These are phyloP conservation scores for Xylocampa areola DNA, from an alignment of 2,888 invertebrate genomes.

Conservation along the genomic window DNA sequence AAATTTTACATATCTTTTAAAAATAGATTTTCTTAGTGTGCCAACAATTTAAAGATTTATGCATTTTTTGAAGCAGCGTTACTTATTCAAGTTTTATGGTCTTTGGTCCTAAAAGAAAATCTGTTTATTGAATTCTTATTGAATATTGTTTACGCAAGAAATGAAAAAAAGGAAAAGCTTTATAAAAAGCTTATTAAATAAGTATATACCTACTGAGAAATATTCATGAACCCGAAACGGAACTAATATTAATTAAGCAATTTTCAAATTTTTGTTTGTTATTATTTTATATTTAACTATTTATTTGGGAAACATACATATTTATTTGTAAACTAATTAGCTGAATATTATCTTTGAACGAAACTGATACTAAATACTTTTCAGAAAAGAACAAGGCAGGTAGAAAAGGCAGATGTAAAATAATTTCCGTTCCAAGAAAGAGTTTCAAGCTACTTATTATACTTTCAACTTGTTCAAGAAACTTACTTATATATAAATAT, in stretches of 20 bases:
- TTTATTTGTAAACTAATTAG: slow-evolving; percentile 1
- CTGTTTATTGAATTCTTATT: slow-evolving; percentile 30
- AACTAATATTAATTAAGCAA: slow-evolving; percentile 34
- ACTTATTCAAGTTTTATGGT: not conserved
- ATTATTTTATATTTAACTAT: too few species aligned
- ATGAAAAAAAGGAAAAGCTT: slow-evolving; percentile 32
- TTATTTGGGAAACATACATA: too few species aligned
- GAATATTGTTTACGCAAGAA: slow-evolving; percentile 31
- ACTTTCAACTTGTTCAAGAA: too few species aligned
- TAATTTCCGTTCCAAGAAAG: slow-evolving; percentile 1
- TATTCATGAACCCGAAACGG: slow-evolving; percentile 47
- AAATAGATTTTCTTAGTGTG: slow-evolving; percentile 29
- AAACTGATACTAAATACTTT: too few species aligned
- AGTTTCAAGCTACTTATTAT: too few species aligned
- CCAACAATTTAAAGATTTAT: slow-evolving; percentile 5
- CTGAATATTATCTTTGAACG: too few species aligned
- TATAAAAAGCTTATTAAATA: slow-evolving; percentile 35
- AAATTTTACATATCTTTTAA: slow-evolving; percentile 31
- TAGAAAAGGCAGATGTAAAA: slow-evolving; percentile 4
- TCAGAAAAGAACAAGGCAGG: too few species aligned
- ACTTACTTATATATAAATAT: too few species aligned
- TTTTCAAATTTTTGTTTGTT: slow-evolving; percentile 22
- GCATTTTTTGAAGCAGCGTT: slow-evolving; percentile 1
- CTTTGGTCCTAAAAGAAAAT: slow-evolving; percentile 18
- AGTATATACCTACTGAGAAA: slow-evolving; percentile 29